Evolutionary conservation across 2,888 invertebrate species (phyloP).

Genomic region (Ormyrus pomaceus): DNA sequence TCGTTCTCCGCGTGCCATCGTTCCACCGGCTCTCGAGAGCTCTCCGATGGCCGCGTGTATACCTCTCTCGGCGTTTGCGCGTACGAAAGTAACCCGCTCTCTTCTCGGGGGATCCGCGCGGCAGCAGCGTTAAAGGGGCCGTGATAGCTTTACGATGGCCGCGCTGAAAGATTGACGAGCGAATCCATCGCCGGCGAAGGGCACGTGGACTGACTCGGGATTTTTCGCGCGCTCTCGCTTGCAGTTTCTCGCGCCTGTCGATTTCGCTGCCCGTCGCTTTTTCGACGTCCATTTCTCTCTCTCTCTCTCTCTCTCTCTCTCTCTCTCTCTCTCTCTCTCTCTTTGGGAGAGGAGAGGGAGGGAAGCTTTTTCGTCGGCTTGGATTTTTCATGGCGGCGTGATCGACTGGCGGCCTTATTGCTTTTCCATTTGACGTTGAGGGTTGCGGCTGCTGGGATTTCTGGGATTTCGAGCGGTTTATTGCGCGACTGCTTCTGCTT

Average conservation of each 20-base stretch:
- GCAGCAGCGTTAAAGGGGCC: constrained; percentile 47
- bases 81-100: neutral
- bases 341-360: no score
- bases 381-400: constrained; percentile 31
- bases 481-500: neutral
- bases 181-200: constrained; percentile 70
- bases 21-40: constrained; percentile 55
- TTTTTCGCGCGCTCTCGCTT: no score
- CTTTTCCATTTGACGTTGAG: constrained; percentile 47
- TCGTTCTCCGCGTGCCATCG: constrained; percentile 58
- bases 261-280: neutral
- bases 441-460: neutral
- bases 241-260: constrained; percentile 42
- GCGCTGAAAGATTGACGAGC: constrained; percentile 73
- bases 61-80: neutral
- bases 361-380: constrained; percentile 20
- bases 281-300: no score
- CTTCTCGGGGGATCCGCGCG: neutral
- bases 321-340: no score
- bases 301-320: no score
- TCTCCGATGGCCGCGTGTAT: constrained; percentile 47
- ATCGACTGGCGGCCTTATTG: constrained; percentile 50
- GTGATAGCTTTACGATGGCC: constrained; percentile 68
- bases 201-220: no score
- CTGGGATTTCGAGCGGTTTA: constrained; percentile 23